These are phyloP conservation scores for Formicarius rufipectus DNA, from an alignment of 2,113 vertebrate genomes.

Conservation along the genomic window DNA sequence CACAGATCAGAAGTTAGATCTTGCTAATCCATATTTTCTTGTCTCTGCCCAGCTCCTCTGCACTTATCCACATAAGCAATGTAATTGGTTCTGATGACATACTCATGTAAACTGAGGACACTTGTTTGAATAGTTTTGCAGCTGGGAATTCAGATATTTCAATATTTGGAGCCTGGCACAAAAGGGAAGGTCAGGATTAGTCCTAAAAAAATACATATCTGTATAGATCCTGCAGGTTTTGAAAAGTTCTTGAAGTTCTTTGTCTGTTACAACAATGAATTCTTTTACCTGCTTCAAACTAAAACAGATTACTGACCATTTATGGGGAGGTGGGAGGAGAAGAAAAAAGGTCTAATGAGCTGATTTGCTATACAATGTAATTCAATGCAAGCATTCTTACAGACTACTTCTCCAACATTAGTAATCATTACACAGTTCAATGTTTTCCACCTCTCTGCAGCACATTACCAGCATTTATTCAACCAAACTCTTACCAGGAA, in stretches of 20 bases:
- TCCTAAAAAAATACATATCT: neutral
- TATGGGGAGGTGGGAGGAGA: neutral
- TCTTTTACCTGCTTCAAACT: neutral
- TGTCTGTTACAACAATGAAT: neutral
- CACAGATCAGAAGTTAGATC: neutral
- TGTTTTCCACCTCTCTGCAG: neutral
- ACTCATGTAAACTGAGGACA: neutral
- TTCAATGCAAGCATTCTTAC: neutral
- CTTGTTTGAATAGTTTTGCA: neutral
- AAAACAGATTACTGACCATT: neutral
- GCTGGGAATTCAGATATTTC: neutral
- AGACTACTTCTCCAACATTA: neutral
- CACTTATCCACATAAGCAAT: neutral
- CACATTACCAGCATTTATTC: neutral
- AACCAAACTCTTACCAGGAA: neutral
- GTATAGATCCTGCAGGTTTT: neutral
- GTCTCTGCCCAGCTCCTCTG: neutral
- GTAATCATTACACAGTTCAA: neutral
- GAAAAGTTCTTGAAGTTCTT: neutral
- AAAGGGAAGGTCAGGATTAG: neutral
- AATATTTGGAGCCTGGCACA: neutral
- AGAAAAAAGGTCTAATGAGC: neutral
- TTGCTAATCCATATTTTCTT: neutral
- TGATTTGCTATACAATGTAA: neutral
- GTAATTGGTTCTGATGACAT: neutral